Conservation (phyloP, 2,797 vertebrate species). For the Acestrorhynchus altus region DNA sequence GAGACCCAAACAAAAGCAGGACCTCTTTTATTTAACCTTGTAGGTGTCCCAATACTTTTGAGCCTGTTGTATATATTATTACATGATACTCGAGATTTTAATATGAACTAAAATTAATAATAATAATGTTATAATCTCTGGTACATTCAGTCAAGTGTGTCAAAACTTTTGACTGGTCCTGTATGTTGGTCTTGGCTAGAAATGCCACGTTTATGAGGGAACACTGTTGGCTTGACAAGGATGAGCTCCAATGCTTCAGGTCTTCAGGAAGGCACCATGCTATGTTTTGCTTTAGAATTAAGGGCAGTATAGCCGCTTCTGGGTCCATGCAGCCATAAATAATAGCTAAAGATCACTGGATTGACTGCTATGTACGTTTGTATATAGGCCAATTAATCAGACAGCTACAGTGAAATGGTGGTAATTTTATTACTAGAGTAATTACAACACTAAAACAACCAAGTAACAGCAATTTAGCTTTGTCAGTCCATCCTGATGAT, state of each 20-base stretch:
- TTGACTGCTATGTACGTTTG: background rate
- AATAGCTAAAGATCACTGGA: background rate
- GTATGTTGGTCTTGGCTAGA: background rate
- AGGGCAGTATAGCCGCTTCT: background rate
- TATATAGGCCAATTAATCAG: background rate
- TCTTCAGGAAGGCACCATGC: background rate
- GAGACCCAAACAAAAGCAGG: no score
- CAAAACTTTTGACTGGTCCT: no score
- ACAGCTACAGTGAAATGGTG: background rate
- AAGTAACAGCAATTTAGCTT: background rate
- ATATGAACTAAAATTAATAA: no score
- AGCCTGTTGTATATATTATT: no score
- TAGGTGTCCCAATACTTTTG: no score
- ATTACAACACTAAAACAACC: background rate
- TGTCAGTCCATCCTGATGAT: background rate
- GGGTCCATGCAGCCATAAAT: background rate
- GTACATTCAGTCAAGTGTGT: no score
- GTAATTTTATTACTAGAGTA: background rate
- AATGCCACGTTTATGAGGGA: background rate
- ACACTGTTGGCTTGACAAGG: background rate
- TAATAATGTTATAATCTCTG: no score
- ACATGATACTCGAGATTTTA: no score
- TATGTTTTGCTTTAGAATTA: background rate
- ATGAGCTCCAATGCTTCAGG: background rate
- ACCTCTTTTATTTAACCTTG: no score